A percentile compares a stretch with the other conserved stretches of the same genome.
Evolutionary conservation across 2,888 invertebrate genomes (phyloP).

Genomic region (Aleiodes alternator): DNA sequence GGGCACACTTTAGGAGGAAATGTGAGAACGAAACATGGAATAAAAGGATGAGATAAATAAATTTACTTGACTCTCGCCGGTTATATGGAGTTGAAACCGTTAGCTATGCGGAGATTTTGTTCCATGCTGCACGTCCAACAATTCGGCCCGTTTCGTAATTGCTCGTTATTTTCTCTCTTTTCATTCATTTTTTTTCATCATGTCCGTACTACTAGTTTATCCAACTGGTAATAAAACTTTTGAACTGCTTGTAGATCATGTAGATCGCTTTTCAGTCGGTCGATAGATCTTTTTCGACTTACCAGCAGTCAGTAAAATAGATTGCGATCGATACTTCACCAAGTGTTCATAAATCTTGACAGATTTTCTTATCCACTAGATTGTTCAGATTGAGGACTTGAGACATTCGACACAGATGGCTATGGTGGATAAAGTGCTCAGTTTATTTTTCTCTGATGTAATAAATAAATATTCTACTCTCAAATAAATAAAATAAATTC

Average conservation of each 20-base stretch:
- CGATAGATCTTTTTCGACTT: not conserved
- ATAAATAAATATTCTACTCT: not conserved
- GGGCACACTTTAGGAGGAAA: slow-evolving; percentile 29
- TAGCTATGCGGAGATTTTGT: slow-evolving; percentile 53
- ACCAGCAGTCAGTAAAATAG: slow-evolving; percentile 8
- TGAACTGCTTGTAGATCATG: slow-evolving; percentile 14
- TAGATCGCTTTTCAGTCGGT: slow-evolving; percentile 9
- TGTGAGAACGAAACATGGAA: slow-evolving; percentile 46
- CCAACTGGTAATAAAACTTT: too few relatives aligned
- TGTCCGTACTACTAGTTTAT: slow-evolving; percentile 27
- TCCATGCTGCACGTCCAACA: slow-evolving; percentile 39
- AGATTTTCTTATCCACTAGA: not conserved
- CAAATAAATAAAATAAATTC: not conserved
- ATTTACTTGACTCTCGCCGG: slow-evolving; percentile 39
- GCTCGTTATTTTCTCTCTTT: slow-evolving; percentile 41
- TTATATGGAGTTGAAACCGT: slow-evolving; percentile 52
- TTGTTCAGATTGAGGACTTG: not conserved
- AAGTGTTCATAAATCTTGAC: not conserved
- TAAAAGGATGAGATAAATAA: slow-evolving; percentile 47
- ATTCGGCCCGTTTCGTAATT: slow-evolving; percentile 39
- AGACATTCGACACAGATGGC: not conserved
- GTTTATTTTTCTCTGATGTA: not conserved
- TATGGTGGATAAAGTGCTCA: not conserved
- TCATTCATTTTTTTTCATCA: too few relatives aligned
- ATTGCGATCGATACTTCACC: slow-evolving; percentile 10